Evolutionary conservation across 2,113 vertebrate species (phyloP).

Genomic region (Actinemys pallida): DNA sequence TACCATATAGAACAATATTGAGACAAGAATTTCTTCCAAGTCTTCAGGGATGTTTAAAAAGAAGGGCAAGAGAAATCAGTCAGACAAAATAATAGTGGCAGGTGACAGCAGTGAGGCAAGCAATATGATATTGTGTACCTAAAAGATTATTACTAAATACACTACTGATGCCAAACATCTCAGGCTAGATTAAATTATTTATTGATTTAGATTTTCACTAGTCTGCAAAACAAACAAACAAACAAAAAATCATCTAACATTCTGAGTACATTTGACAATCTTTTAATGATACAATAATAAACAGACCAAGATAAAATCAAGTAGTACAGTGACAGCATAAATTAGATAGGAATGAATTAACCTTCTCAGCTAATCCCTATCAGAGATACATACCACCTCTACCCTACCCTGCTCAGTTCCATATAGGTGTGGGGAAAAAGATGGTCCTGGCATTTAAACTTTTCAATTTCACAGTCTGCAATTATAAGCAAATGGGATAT

Average conservation of each 20-base stretch:
- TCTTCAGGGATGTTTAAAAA: not conserved
- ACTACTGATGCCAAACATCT: not conserved
- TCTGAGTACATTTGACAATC: not conserved
- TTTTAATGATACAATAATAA: not conserved
- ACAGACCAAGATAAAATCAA: constrained; percentile 13
- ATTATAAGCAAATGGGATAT: not conserved
- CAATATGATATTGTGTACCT: not conserved
- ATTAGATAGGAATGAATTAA: not conserved
- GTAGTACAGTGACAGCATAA: not conserved
- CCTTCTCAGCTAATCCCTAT: not conserved
- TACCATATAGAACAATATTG: not conserved
- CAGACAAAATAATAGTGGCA: not conserved
- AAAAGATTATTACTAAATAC: constrained; percentile 1
- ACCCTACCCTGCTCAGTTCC: not conserved
- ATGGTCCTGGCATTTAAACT: not conserved
- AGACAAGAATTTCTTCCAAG: not conserved
- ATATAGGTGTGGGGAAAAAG: not conserved
- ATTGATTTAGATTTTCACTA: constrained; percentile 1
- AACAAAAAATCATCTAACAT: not conserved
- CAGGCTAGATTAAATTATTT: not conserved
- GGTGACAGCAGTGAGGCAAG: not conserved
- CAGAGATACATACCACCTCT: not conserved
- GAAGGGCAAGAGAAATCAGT: not conserved
- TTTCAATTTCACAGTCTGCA: not conserved
- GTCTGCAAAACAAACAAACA: not conserved